Evolutionary conservation across 2,113 vertebrate species (phyloP).

Genomic region (Salvelinus namaycush): DNA sequence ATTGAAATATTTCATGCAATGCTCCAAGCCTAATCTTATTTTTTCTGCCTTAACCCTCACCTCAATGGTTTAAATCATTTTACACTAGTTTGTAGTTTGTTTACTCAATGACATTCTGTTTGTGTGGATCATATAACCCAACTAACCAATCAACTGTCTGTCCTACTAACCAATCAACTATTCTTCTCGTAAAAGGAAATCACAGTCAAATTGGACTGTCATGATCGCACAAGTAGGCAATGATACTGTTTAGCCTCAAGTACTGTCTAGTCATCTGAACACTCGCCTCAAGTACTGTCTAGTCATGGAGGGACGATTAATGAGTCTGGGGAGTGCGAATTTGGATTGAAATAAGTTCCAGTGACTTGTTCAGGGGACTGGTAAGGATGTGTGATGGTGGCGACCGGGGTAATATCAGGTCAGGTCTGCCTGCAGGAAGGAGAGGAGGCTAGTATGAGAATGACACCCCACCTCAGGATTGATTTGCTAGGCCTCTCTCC

Average conservation of each 20-base stretch:
- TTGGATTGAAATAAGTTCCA: constrained; percentile 33
- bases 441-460: constrained; percentile 17
- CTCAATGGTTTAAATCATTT: no score
- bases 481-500: constrained; percentile 44
- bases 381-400: constrained; percentile 45
- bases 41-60: no score
- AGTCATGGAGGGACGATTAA: constrained; percentile 11
- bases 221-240: neutral
- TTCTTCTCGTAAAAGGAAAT: no score
- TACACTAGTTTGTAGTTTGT: no score
- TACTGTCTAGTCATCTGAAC: neutral
- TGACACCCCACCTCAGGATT: constrained; percentile 48
- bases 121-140: no score
- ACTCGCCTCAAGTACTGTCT: neutral
- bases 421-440: constrained; percentile 38
- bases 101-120: no score
- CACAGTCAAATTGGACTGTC: neutral
- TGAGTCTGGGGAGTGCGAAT: constrained; percentile 19
- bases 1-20: no score
- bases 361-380: constrained; percentile 31
- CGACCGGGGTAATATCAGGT: constrained; percentile 42
- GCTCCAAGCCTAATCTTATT: no score
- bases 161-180: no score
- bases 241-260: constrained; percentile 8
- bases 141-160: no score